Base-by-base conservation (phyloP, 2,797 vertebrate genomes). In the Notamacropus eugenii region DNA sequence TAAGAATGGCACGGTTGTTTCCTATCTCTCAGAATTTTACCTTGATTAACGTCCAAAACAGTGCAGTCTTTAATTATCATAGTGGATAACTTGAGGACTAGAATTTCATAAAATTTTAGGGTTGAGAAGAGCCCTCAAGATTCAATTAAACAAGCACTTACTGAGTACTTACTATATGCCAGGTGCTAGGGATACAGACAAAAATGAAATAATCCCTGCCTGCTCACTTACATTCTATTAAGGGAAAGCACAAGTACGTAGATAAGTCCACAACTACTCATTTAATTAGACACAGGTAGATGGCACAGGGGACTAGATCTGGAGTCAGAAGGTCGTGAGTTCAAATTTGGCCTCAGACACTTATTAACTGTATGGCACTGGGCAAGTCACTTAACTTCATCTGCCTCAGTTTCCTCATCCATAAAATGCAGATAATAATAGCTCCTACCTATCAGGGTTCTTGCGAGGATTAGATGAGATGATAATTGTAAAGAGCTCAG, bases 21-120 rank as follows among this genome's bases (percentile, higher is more conserved):
- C 40, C 59, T 67, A n/a, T 91, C 67, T 93, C 13, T 67, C 56
- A 59, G 31, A 94, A 34, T 92, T 95, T 92, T 57, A 50, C 67
- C 90, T 97, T 74, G 74, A 82, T 52, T 91, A 14, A 93, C 58
- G 59, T 56, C 58, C 57, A 93, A 96, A 92, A 57, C 52, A 96
- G 92, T 52, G 24, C 93, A 87, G 55, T 82, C n/a, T 55, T 56
- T 90, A 55, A 58, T 91, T 52, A 5, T 87, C 58, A 34, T 67
- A 55, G 40, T 67, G 55, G 90, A 27, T 54, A 91, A 14, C 40
- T 16, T 91, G 29, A 82, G 55, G 52, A 24, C 29, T 82, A 92
- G 14, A 90, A 12, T 40, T 55, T 56, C 87, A 92, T 54, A 58
- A 46, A 93, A 95, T 27, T 59, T 93, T 22, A 55, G 74, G 40